Evolutionary conservation across 2,888 invertebrate species (phyloP), one percentile per base, ranked within the genome.

Genomic region (Drosophila mulleri): DNA sequence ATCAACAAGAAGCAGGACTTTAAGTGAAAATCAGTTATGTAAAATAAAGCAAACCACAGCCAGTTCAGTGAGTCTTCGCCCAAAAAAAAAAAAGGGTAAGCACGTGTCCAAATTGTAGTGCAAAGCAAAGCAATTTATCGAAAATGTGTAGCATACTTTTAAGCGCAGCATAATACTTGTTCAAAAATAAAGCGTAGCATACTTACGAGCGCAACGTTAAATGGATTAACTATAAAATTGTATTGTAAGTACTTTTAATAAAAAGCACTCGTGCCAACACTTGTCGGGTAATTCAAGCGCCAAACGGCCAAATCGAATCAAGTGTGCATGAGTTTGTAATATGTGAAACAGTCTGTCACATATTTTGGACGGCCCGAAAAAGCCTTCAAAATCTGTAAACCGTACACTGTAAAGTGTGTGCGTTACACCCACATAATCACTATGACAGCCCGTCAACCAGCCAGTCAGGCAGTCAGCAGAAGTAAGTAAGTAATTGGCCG

Each of bases 281-380:
- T 78, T 65, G 47, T 45, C 37, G 60, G 63, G 62, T 62, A 62
- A 62, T 61, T 64, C 47, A 56, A 64, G 61, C 64, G 58, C 37
- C 52, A 29, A 72, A 63, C 44, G 37, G 35, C 61, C 63, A 79
- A 80, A 76, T 78, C 67, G 67, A 80, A 72, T 78, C 59, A 71
- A 18, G 57, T n/a, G 29, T 23, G 12, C n/a, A 4, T 37, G 29
- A 39, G 47, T 5, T 32, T 26, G 58, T 44, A 26, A 14, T 16
- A 60, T 74, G 37, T 42, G 37, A 59, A 60, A 53, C 45, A 64
- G 58, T 26, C 58, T 61, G 41, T 48, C 44, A 56, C 60, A 56
- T 50, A 71, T 62, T 50, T 65, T 16, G 45, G 29, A 9, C 16
- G 35, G 37, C 12, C 14, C n/a, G 16, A 59, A 66, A 66, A 18